A percentile compares a stretch with the other conserved stretches of the same genome.
Evolutionary conservation across 2,113 vertebrate species (phyloP).

Genomic region (Zosterops pallidus): DNA sequence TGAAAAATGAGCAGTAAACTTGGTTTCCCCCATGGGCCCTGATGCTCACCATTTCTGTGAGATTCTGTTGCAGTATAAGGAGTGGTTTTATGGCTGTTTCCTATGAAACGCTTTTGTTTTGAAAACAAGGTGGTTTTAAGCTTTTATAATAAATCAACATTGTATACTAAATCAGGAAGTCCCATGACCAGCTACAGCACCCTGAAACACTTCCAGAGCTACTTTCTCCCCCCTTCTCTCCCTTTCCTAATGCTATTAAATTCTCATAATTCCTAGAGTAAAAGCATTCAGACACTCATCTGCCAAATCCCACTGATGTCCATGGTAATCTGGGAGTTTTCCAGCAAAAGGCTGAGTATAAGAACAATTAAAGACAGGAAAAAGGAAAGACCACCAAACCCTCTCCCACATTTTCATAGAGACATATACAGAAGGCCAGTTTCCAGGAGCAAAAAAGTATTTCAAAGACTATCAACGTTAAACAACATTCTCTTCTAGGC

Average conservation of each 20-base stretch:
- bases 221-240: not conserved
- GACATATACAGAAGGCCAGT: not conserved
- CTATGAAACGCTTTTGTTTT: conserved; percentile 14
- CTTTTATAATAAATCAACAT: not conserved
- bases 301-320: not conserved
- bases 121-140: conserved; percentile 14
- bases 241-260: not conserved
- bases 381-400: too few species aligned
- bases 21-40: not conserved
- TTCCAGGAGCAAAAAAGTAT: not conserved
- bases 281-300: not conserved
- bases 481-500: not conserved
- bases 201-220: not conserved
- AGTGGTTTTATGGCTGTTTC: not conserved
- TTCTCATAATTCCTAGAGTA: not conserved
- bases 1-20: conserved; percentile 29
- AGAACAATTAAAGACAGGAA: not conserved
- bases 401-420: not conserved
- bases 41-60: not conserved
- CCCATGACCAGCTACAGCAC: not conserved
- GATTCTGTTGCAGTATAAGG: not conserved
- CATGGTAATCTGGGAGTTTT: not conserved
- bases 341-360: not conserved
- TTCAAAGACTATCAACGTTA: not conserved
- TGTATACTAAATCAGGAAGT: not conserved